phyloP scores from a whole-genome alignment of 2,113 vertebrate species.

The Sinocyclocheilus anophthalmus region DNA sequence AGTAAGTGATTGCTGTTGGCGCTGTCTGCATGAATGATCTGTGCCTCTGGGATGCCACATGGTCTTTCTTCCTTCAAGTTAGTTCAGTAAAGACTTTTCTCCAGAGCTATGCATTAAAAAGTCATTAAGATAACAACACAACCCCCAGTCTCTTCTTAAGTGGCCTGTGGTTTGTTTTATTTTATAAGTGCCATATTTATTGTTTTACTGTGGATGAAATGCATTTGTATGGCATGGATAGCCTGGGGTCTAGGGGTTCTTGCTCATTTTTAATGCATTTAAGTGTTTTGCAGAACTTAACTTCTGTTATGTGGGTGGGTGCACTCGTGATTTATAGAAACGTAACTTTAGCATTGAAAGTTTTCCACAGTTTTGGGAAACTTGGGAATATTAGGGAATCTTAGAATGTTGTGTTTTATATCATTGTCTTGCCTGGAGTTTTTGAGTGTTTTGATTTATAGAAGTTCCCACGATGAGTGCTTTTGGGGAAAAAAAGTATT shows the following conservation, averaged over 20 bases:
- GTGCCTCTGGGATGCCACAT: slow-evolving; percentile 28
- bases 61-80: slow-evolving; percentile 7
- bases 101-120: slow-evolving; percentile 49
- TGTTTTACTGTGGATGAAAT: slow-evolving; percentile 40
- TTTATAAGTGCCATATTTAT: slow-evolving; percentile 45
- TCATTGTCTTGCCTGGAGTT: neutral
- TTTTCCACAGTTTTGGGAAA: neutral
- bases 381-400: neutral
- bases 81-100: slow-evolving; percentile 18
- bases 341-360: neutral
- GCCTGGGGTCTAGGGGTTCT: neutral
- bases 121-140: slow-evolving; percentile 54
- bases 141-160: slow-evolving; percentile 20
- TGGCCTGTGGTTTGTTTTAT: slow-evolving; percentile 60
- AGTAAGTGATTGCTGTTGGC: neutral
- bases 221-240: slow-evolving; percentile 21
- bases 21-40: slow-evolving; percentile 27
- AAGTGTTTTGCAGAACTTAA: neutral
- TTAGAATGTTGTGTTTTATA: neutral
- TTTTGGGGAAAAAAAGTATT: neutral
- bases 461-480: neutral
- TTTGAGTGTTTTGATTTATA: neutral
- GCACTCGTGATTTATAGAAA: neutral
- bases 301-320: neutral
- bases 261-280: neutral